phyloP scores from a whole-genome alignment of 2,797 vertebrate species.

The Poeciliopsis infans region DNA sequence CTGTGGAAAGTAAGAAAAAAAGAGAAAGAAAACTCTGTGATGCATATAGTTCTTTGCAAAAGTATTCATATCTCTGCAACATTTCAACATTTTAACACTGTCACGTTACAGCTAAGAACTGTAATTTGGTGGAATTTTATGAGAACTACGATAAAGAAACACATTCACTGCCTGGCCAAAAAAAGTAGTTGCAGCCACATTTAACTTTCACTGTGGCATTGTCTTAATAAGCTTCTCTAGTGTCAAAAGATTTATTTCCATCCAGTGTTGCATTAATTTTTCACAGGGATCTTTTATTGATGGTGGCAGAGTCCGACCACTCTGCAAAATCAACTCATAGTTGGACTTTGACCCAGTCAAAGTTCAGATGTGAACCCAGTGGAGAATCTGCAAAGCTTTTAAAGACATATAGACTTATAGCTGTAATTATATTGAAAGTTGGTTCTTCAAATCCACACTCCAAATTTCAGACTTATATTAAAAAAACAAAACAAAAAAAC shows the following conservation, averaged over 20 bases:
- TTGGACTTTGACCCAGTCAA: neutral
- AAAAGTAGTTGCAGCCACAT: no score
- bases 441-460: neutral
- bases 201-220: no score
- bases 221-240: no score
- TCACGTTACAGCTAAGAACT: neutral
- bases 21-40: neutral
- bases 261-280: no score
- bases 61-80: no score
- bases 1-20: neutral
- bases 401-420: neutral
- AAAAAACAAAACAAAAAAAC: neutral
- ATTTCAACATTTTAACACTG: neutral
- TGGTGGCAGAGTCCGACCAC: no score
- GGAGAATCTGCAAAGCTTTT: neutral
- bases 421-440: neutral
- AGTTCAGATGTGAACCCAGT: neutral
- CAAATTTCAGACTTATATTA: neutral
- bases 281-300: no score
- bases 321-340: no score
- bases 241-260: no score
- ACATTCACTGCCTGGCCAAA: no score
- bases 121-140: neutral
- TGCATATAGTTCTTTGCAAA: neutral
- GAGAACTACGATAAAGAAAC: neutral